Evolutionary conservation across 1,140 invertebrate genomes (phyloP).

Genomic region (Caerostris darwini): DNA sequence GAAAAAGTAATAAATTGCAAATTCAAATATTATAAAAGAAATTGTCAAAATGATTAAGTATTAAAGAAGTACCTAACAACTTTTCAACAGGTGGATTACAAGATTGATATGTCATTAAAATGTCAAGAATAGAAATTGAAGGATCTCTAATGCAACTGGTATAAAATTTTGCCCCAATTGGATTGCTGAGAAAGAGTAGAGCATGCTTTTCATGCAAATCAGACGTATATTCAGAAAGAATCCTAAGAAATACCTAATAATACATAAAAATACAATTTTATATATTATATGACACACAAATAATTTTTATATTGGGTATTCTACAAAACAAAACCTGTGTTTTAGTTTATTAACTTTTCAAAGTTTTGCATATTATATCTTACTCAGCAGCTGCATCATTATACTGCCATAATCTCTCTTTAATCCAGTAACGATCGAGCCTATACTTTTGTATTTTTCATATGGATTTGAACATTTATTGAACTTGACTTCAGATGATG

Average conservation of each 20-base stretch:
- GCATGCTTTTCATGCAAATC: conserved; percentile 85
- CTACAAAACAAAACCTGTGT: too few relatives aligned
- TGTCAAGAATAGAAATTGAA: conserved; percentile 85
- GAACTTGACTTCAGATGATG: too few relatives aligned
- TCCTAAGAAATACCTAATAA: conserved; percentile 85
- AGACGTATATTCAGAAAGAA: conserved; percentile 85
- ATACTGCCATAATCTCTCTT: too few relatives aligned
- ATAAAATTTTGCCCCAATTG: conserved; percentile 86
- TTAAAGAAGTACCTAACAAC: conserved; percentile 79
- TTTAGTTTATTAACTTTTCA: too few relatives aligned
- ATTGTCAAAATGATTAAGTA: too few relatives aligned
- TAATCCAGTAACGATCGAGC: too few relatives aligned
- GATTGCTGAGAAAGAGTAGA: conserved; percentile 86
- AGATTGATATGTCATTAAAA: conserved; percentile 86
- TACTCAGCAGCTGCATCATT: too few relatives aligned
- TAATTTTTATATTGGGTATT: too few relatives aligned
- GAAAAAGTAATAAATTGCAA: background rate
- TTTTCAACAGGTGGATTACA: conserved; percentile 86
- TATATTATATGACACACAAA: background rate
- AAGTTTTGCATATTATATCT: too few relatives aligned
- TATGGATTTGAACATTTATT: too few relatives aligned
- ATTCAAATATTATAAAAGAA: background rate
- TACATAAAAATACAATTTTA: conserved; percentile 3
- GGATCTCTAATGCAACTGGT: conserved; percentile 85
- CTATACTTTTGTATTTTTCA: too few relatives aligned